Percentiles rank a stretch among this genome's conserved stretches.
Evolutionary conservation across 2,888 invertebrate genomes (phyloP).

Genomic region (Hipparchia semele): DNA sequence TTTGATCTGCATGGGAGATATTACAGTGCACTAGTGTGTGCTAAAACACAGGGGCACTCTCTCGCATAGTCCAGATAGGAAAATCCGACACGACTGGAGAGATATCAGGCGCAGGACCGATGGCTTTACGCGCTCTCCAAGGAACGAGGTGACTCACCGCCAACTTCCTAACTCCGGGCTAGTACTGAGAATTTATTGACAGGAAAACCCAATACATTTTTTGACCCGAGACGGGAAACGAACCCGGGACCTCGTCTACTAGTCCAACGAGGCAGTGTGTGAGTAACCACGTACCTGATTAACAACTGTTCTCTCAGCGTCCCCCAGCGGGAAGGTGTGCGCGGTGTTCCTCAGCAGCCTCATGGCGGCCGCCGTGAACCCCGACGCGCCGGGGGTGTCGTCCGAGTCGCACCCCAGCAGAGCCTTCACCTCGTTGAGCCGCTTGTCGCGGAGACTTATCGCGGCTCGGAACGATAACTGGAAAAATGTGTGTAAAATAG

Average conservation of each 20-base stretch:
- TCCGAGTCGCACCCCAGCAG: conserved; percentile 80
- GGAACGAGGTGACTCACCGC: too few relatives aligned
- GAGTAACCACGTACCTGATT: conserved; percentile 74
- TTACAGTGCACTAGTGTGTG: too few relatives aligned
- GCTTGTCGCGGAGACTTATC: conserved; percentile 86
- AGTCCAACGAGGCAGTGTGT: background rate
- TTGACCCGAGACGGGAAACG: background rate
- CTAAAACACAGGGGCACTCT: too few relatives aligned
- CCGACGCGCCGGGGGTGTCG: conserved; percentile 66
- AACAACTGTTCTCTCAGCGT: conserved; percentile 86
- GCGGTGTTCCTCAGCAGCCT: conserved; percentile 87
- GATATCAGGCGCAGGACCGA: too few relatives aligned
- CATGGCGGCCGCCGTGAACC: conserved; percentile 83
- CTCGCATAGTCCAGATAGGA: too few relatives aligned
- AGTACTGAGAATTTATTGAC: too few relatives aligned
- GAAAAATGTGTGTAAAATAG: conserved; percentile 17
- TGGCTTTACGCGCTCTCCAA: too few relatives aligned
- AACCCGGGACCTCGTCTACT: background rate
- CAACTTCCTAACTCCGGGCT: too few relatives aligned
- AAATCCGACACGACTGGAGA: too few relatives aligned
- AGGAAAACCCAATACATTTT: background rate
- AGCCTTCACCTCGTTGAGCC: conserved; percentile 88
- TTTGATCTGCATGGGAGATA: too few relatives aligned
- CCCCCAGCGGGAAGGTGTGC: conserved; percentile 87
- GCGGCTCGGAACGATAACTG: conserved; percentile 77